Evolutionary conservation across 1,140 invertebrate genomes (phyloP).

Genomic region (Linepithema humile): DNA sequence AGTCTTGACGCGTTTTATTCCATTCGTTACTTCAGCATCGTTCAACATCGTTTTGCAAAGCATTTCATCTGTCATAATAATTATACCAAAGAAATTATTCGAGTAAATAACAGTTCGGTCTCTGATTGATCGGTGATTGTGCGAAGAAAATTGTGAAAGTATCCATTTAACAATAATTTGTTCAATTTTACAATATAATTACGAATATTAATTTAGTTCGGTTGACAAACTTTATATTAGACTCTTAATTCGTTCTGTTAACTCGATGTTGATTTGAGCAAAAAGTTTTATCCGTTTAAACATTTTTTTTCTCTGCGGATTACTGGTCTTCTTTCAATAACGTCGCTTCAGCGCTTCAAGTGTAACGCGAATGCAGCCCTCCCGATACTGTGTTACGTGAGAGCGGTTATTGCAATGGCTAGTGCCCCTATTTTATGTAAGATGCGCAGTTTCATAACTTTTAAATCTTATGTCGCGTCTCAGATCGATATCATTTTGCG

Average conservation of each 20-base stretch:
- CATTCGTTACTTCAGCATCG: background rate
- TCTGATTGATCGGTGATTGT: no score
- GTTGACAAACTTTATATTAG: background rate
- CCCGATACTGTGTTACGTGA: slow-evolving; percentile 32
- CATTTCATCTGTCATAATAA: background rate
- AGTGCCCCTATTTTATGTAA: slow-evolving; percentile 66
- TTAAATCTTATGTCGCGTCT: slow-evolving; percentile 59
- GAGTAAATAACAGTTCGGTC: background rate
- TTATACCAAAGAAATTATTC: background rate
- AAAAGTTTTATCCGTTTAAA: background rate
- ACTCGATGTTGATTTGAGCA: background rate
- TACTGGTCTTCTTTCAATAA: background rate
- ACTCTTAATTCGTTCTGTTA: background rate
- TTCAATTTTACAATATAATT: no score
- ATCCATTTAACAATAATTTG: no score
- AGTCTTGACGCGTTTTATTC: background rate
- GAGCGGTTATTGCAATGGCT: slow-evolving; percentile 47
- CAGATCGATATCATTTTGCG: slow-evolving; percentile 54
- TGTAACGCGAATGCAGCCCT: background rate
- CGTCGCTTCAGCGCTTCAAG: background rate
- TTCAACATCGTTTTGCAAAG: no score
- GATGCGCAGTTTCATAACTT: slow-evolving; percentile 69
- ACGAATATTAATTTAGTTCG: background rate
- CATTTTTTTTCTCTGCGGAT: background rate
- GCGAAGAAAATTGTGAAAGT: no score